These are phyloP conservation scores for Cyclargus thomasi DNA, from an alignment of 1,140 invertebrate genomes.

Conservation along the genomic window DNA sequence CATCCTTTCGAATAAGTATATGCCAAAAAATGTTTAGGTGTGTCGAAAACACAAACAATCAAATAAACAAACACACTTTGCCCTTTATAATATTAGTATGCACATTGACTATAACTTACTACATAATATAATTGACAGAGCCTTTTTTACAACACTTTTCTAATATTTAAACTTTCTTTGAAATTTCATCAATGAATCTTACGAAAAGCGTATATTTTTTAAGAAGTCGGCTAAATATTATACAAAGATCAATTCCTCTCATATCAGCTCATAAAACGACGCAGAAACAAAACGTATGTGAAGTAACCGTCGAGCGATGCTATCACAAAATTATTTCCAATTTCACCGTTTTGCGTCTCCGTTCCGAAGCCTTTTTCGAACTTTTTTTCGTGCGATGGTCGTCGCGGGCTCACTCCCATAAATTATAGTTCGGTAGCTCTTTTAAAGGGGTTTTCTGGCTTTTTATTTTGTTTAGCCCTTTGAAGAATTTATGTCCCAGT, in stretches of 20 bases:
- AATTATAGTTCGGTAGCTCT: conserved; percentile 74
- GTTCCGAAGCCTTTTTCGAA: conserved; percentile 40
- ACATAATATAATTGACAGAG: too few relatives aligned
- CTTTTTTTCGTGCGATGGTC: conserved; percentile 56
- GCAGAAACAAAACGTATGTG: conserved; percentile 50
- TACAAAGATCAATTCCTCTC: conserved; percentile 23
- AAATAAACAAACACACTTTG: too few relatives aligned
- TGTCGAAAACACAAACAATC: too few relatives aligned
- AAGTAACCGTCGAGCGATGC: conserved; percentile 65
- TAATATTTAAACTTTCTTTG: too few relatives aligned
- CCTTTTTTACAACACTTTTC: too few relatives aligned
- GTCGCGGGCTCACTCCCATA: conserved; percentile 60
- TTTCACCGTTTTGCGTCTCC: conserved; percentile 69
- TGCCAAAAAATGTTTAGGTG: too few relatives aligned
- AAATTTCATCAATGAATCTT: too few relatives aligned
- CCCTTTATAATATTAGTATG: too few relatives aligned
- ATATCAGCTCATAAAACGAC: conserved; percentile 40
- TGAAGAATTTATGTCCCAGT: conserved; percentile 71
- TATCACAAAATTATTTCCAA: conserved; percentile 73
- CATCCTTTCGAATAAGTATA: too few relatives aligned
- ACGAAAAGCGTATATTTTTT: neutral
- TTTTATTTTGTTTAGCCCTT: conserved; percentile 67
- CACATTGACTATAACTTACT: too few relatives aligned
- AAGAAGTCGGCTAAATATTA: neutral
- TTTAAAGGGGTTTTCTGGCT: conserved; percentile 61